phyloP scores from a whole-genome alignment of 37 sponge, comb jelly and placozoan genomes.

The Mnemiopsis leidyi region DNA sequence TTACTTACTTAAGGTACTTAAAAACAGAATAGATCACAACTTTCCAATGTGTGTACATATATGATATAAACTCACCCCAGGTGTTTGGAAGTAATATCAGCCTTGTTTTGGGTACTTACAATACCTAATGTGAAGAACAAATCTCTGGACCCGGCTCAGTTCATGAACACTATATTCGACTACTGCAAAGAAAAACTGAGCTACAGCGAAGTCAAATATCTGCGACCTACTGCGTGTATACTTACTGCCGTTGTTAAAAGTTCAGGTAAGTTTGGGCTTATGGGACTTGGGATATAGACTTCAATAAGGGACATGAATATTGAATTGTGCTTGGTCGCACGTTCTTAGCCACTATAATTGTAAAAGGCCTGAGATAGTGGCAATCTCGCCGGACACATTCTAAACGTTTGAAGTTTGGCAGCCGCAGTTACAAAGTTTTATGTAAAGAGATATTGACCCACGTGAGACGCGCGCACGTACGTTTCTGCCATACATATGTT shows the following conservation, averaged over 20 bases:
- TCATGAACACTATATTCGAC: background rate
- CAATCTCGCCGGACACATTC: too few relatives aligned
- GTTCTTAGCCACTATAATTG: too few relatives aligned
- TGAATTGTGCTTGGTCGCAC: too few relatives aligned
- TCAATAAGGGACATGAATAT: too few relatives aligned
- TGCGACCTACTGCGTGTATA: background rate
- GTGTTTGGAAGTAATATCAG: slow-evolving; percentile 6
- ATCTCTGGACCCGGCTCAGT: slow-evolving; percentile 32
- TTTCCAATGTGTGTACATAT: too few relatives aligned
- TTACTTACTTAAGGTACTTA: too few relatives aligned
- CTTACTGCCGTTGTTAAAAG: slow-evolving; percentile 3
- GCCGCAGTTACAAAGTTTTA: background rate
- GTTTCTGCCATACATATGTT: too few relatives aligned
- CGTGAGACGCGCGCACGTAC: background rate
- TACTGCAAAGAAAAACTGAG: slow-evolving; percentile 7
- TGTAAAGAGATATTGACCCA: background rate
- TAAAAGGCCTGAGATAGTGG: too few relatives aligned
- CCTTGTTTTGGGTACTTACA: slow-evolving; percentile 2
- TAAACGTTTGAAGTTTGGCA: too few relatives aligned
- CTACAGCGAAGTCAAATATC: slow-evolving; percentile 25
- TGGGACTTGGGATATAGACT: too few relatives aligned
- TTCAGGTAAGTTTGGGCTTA: slow-evolving; percentile 4
- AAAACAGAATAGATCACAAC: too few relatives aligned
- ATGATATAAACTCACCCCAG: too few relatives aligned
- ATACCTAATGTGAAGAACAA: slow-evolving; percentile 37